Percentiles rank a stretch among this genome's conserved stretches.
phyloP scores from a whole-genome alignment of 2,888 invertebrate species.

The Eupithecia abbreviata region DNA sequence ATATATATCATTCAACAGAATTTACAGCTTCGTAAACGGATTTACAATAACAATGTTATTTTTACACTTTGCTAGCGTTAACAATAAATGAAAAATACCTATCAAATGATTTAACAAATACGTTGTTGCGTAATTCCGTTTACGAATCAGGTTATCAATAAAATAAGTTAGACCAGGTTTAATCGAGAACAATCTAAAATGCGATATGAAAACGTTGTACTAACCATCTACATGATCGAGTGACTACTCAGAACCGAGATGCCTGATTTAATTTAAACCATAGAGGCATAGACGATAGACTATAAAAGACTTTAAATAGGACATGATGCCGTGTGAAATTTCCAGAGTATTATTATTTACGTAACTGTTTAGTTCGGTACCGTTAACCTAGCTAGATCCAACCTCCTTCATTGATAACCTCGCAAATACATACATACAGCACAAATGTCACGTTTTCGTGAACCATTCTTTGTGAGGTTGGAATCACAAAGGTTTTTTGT shows the following conservation, averaged over 20 bases:
- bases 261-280: too few species aligned
- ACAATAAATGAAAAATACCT: not conserved
- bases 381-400: not conserved
- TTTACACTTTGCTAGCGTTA: not conserved
- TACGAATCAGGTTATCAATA: conserved; percentile 7
- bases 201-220: too few species aligned
- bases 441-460: conserved; percentile 51
- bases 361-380: not conserved
- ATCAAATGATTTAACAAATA: not conserved
- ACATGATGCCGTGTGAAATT: not conserved
- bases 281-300: too few species aligned
- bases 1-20: not conserved
- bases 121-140: not conserved
- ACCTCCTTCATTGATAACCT: not conserved
- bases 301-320: too few species aligned
- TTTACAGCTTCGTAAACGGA: not conserved
- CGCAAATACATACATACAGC: conserved; percentile 38
- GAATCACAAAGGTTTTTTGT: not conserved
- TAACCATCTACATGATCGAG: too few species aligned
- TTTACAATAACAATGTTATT: not conserved
- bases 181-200: not conserved
- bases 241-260: too few species aligned
- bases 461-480: conserved; percentile 65
- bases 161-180: not conserved
- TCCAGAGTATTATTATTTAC: not conserved